Percentiles rank a stretch among this genome's conserved stretches.
Conservation (phyloP, 2,888 invertebrate genomes). For the Erebia epiphron region DNA sequence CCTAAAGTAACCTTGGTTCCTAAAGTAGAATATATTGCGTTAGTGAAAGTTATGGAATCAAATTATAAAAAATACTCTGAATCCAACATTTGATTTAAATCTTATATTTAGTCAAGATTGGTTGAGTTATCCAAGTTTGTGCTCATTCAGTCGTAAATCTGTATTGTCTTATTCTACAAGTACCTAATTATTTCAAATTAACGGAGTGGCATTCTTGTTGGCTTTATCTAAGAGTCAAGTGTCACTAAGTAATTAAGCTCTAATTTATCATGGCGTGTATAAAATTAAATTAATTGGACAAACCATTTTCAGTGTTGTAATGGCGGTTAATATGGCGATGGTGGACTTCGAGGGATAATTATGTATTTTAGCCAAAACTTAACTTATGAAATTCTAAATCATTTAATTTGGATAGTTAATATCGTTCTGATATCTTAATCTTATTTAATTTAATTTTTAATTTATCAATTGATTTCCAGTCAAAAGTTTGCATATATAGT, state of each 20-base stretch:
- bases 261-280: slow-evolving; percentile 23
- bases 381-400: not conserved
- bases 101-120: not conserved
- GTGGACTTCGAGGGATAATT: not conserved
- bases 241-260: slow-evolving; percentile 20
- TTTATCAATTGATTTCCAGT: not conserved
- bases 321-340: slow-evolving; percentile 2
- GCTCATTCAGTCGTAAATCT: not conserved
- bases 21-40: not conserved
- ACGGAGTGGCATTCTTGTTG: slow-evolving; percentile 16
- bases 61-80: not conserved
- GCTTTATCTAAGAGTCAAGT: slow-evolving; percentile 21
- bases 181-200: slow-evolving; percentile 12
- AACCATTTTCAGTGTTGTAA: slow-evolving; percentile 8
- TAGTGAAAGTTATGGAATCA: not conserved
- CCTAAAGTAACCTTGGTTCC: no score
- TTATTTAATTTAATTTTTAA: not conserved
- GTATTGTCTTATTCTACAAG: not conserved
- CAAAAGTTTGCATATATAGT: not conserved
- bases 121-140: not conserved
- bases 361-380: not conserved
- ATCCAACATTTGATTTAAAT: not conserved
- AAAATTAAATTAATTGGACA: slow-evolving; percentile 17
- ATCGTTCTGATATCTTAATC: no score
- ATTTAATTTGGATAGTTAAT: not conserved